Evolutionary conservation across 2,888 invertebrate species (phyloP).

Genomic region (Argynnis bischoffii): DNA sequence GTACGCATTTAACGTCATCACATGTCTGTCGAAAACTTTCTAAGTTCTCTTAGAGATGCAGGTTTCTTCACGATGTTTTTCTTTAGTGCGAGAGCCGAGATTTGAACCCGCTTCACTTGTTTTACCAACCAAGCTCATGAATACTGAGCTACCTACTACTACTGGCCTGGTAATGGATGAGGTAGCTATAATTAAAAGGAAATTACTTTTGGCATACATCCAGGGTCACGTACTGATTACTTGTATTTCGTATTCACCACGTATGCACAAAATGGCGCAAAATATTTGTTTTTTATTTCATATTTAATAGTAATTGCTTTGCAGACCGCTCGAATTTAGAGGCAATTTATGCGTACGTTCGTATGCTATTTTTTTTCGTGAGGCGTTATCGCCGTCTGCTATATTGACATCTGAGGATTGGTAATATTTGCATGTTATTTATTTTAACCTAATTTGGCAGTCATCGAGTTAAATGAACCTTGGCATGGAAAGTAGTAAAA

Average conservation of each 20-base stretch:
- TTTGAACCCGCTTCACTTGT: neutral
- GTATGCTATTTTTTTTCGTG: conserved; percentile 40
- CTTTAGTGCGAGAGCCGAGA: no score
- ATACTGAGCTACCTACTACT: neutral
- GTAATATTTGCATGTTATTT: no score
- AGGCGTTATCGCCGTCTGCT: conserved; percentile 38
- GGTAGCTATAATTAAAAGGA: conserved; percentile 16
- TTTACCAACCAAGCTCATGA: neutral
- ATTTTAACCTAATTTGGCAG: no score
- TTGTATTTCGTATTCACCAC: conserved; percentile 17
- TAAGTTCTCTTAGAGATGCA: no score
- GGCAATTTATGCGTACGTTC: conserved; percentile 33
- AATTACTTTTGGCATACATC: conserved; percentile 16
- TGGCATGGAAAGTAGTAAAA: no score
- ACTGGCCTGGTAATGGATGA: neutral
- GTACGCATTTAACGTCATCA: no score
- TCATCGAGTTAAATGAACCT: no score
- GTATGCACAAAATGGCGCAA: conserved; percentile 6
- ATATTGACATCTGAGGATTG: neutral
- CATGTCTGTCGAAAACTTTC: no score
- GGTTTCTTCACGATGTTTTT: no score
- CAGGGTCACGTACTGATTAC: conserved; percentile 16
- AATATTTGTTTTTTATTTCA: neutral
- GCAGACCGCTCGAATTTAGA: conserved; percentile 40
- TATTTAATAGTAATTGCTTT: conserved; percentile 14